A percentile compares a stretch with the other conserved stretches of the same genome.
phyloP scores from a whole-genome alignment of 1,140 invertebrate genomes.

The Lethrus apterus region DNA sequence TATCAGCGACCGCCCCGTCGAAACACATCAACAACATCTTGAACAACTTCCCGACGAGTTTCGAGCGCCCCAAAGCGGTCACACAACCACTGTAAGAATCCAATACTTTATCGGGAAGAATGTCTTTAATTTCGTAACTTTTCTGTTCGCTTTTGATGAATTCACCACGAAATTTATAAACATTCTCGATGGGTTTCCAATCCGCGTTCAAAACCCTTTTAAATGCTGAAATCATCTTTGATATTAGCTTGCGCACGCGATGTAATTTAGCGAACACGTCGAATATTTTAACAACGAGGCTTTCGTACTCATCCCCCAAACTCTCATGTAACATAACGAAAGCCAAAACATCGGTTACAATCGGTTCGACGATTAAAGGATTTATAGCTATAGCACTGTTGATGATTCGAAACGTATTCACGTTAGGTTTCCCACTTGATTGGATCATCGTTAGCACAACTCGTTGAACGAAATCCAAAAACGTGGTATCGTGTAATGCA shows the following conservation, averaged over 20 bases:
- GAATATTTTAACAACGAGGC: conserved; percentile 25
- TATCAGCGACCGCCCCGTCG: no score
- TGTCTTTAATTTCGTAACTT: no score
- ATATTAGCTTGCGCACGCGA: conserved; percentile 31
- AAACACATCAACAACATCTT: no score
- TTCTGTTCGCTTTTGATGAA: no score
- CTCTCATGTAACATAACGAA: background rate
- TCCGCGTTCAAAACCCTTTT: conserved; percentile 19
- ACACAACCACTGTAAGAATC: no score
- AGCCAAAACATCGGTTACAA: background rate
- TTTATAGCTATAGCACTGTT: conserved; percentile 25
- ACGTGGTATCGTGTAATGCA: conserved; percentile 23
- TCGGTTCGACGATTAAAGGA: conserved; percentile 29
- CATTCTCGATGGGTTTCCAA: no score
- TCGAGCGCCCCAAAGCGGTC: no score
- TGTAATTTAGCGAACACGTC: conserved; percentile 34
- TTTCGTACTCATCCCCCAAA: conserved; percentile 19
- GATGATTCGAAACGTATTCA: conserved; percentile 26
- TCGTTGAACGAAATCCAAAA: conserved; percentile 27
- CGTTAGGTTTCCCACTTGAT: conserved; percentile 18
- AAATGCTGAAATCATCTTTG: conserved; percentile 29
- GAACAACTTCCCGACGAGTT: no score
- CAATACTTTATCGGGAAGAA: no score
- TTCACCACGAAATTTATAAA: no score
- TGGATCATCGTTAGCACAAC: conserved; percentile 22